Evolutionary conservation across 2,113 vertebrate species (phyloP).

Genomic region (Neotragus pygmaeus): DNA sequence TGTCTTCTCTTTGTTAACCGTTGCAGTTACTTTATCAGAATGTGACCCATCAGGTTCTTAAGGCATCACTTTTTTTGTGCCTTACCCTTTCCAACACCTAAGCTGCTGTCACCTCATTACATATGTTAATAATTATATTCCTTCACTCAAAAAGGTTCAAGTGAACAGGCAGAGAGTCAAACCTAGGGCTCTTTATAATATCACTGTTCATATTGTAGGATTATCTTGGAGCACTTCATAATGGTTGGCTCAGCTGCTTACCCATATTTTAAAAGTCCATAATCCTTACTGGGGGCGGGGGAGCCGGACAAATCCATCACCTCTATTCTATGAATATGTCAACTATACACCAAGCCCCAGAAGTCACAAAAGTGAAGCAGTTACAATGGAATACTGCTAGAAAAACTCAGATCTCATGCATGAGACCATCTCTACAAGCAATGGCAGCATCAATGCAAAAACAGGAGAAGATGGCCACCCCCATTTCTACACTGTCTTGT

Average conservation of each 20-base stretch:
- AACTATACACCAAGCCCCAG: not conserved
- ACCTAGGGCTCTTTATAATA: not conserved
- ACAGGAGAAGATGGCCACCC: not conserved
- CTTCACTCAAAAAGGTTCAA: not conserved
- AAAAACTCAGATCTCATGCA: not conserved
- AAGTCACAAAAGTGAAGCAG: not conserved
- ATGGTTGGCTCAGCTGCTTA: not conserved
- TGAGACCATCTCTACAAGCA: not conserved
- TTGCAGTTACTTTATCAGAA: not conserved
- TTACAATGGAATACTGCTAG: not conserved
- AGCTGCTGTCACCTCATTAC: not conserved
- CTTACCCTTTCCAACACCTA: not conserved
- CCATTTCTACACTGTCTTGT: not conserved
- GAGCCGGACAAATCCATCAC: accelerated
- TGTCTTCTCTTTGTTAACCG: not conserved
- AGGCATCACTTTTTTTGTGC: not conserved
- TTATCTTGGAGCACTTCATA: not conserved
- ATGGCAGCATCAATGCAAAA: not conserved
- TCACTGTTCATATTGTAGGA: not conserved
- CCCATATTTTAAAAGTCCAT: not conserved
- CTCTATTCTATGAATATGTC: not conserved
- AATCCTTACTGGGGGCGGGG: not conserved
- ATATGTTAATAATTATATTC: not conserved
- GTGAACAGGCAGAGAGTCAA: not conserved
- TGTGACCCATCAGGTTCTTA: not conserved